Conservation (phyloP, 2,113 vertebrate genomes). For the Hydropotes inermis region DNA sequence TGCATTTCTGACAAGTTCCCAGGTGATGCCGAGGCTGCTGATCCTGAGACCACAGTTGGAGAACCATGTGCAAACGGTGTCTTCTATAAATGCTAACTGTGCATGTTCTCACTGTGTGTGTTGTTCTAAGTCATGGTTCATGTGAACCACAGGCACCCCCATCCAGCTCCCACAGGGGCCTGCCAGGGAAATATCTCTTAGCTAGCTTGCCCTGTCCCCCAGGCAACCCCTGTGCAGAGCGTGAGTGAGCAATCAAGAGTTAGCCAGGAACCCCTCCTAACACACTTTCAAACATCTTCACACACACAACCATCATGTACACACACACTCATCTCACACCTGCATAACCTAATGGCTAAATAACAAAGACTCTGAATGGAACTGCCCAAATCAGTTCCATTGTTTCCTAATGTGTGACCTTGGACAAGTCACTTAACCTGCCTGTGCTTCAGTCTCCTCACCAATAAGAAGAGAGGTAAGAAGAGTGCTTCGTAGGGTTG, state of each 20-base stretch:
- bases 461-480: background rate
- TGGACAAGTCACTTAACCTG: background rate
- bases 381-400: background rate
- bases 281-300: background rate
- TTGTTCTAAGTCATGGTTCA: background rate
- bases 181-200: background rate
- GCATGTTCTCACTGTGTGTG: background rate
- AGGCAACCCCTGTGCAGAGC: background rate
- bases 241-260: background rate
- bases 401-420: background rate
- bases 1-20: conserved; percentile 17
- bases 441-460: conserved; percentile 4
- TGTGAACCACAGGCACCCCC: background rate
- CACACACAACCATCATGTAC: background rate
- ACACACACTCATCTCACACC: background rate
- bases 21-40: background rate
- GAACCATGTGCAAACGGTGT: background rate
- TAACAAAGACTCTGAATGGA: background rate
- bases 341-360: background rate
- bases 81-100: background rate
- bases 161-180: background rate
- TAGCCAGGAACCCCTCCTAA: background rate
- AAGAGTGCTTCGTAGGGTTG: background rate
- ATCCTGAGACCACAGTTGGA: background rate
- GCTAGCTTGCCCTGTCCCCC: background rate